These are phyloP conservation scores for Drosophila murphyi DNA, from an alignment of 1,140 invertebrate genomes.

Conservation along the genomic window DNA sequence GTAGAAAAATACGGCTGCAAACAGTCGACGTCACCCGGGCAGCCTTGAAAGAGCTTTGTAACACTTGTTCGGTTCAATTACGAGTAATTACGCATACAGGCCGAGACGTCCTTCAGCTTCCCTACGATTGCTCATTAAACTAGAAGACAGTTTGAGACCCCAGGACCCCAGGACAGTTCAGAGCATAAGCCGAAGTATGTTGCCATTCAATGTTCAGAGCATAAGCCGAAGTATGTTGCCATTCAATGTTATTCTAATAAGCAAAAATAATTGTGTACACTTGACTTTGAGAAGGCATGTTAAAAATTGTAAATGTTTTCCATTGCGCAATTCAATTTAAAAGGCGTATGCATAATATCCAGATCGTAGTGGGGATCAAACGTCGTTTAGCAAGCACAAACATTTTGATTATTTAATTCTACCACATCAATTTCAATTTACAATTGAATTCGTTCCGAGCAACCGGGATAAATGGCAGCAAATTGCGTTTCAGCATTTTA, in stretches of 20 bases:
- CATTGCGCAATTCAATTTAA: not conserved
- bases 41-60: slow-evolving; percentile 37
- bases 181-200: slow-evolving; percentile 14
- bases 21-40: slow-evolving; percentile 9
- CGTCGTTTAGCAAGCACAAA: not conserved
- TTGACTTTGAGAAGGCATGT: not conserved
- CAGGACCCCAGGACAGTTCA: not conserved
- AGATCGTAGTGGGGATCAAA: not conserved
- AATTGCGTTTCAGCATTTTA: slow-evolving; percentile 48
- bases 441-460: slow-evolving; percentile 28
- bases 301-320: not conserved
- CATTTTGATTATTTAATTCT: slow-evolving; percentile 26
- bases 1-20: slow-evolving; percentile 20
- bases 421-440: slow-evolving; percentile 31
- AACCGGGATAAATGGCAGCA: slow-evolving; percentile 7
- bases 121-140: slow-evolving; percentile 38
- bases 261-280: not conserved
- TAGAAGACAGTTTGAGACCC: slow-evolving; percentile 17
- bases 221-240: slow-evolving; percentile 15
- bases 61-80: slow-evolving; percentile 50
- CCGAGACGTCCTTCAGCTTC: slow-evolving; percentile 36
- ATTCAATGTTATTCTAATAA: slow-evolving; percentile 37
- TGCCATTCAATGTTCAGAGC: slow-evolving; percentile 23
- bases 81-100: slow-evolving; percentile 30
- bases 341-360: no score